Evolutionary conservation across 2,888 invertebrate species (phyloP).

Genomic region (Dynastes tityus): DNA sequence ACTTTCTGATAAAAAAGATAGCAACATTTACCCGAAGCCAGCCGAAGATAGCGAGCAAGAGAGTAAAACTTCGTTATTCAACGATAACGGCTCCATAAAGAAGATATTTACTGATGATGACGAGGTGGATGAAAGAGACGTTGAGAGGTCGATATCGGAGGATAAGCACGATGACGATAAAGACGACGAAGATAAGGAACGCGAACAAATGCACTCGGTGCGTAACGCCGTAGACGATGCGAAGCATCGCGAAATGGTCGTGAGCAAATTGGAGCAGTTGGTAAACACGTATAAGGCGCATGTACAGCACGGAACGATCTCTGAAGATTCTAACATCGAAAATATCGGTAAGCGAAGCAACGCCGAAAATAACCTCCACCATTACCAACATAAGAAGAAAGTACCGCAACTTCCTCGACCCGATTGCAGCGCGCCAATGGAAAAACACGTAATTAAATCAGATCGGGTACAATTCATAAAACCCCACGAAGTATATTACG

Average conservation of each 20-base stretch:
- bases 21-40: not conserved
- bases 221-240: conserved; percentile 27
- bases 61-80: not conserved
- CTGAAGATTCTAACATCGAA: not conserved
- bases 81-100: not conserved
- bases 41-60: conserved; percentile 8
- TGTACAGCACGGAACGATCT: not conserved
- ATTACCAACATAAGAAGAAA: conserved; percentile 17
- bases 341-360: conserved; percentile 34
- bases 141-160: conserved; percentile 9
- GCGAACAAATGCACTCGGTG: not conserved
- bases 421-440: conserved; percentile 1
- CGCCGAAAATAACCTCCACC: not conserved
- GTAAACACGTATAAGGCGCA: conserved; percentile 40
- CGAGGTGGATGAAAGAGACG: not conserved
- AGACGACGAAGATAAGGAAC: conserved; percentile 29
- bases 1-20: not conserved
- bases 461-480: conserved; percentile 7
- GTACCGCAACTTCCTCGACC: conserved; percentile 8
- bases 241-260: conserved; percentile 32
- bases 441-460: conserved; percentile 11
- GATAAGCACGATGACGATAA: conserved; percentile 4
- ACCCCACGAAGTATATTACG: conserved; percentile 47
- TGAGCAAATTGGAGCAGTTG: conserved; percentile 30
- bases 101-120: not conserved